A percentile compares a stretch with the other conserved stretches of the same genome.
phyloP scores from a whole-genome alignment of 2,113 vertebrate species.

The Sylvia atricapilla region DNA sequence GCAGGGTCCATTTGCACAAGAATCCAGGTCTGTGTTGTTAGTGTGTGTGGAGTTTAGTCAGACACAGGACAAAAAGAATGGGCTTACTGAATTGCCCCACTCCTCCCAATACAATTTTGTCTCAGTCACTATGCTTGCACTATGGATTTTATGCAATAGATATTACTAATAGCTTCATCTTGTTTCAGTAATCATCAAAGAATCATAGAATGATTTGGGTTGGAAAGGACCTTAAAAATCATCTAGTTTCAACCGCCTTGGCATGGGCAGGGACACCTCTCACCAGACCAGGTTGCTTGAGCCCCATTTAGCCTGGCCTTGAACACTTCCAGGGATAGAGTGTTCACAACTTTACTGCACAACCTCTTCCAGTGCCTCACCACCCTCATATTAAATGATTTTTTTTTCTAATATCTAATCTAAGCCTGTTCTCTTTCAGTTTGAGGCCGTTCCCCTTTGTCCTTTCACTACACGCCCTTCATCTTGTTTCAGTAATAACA shows the following conservation, averaged over 20 bases:
- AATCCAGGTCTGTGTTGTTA: background rate
- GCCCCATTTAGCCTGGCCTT: background rate
- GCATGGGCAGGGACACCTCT: background rate
- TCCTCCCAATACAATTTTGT: rapidly evolving
- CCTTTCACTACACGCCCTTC: background rate
- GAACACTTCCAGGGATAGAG: background rate
- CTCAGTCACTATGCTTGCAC: rapidly evolving
- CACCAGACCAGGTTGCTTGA: background rate
- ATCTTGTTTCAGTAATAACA: background rate
- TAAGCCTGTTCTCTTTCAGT: background rate
- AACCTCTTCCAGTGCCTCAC: background rate
- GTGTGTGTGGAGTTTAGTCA: background rate
- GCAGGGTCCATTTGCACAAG: background rate
- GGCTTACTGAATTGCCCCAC: background rate
- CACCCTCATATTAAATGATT: background rate
- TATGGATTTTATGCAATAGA: background rate
- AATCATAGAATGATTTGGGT: background rate
- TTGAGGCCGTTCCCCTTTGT: background rate
- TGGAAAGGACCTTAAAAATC: background rate
- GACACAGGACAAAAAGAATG: background rate
- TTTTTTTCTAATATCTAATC: background rate
- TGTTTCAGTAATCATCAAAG: background rate
- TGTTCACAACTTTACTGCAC: background rate
- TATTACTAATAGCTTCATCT: background rate
- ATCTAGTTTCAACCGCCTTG: rapidly evolving